Percentiles rank a stretch among this genome's conserved stretches.
Evolutionary conservation across 1,140 invertebrate species (phyloP).

Genomic region (Diabrotica virgifera): DNA sequence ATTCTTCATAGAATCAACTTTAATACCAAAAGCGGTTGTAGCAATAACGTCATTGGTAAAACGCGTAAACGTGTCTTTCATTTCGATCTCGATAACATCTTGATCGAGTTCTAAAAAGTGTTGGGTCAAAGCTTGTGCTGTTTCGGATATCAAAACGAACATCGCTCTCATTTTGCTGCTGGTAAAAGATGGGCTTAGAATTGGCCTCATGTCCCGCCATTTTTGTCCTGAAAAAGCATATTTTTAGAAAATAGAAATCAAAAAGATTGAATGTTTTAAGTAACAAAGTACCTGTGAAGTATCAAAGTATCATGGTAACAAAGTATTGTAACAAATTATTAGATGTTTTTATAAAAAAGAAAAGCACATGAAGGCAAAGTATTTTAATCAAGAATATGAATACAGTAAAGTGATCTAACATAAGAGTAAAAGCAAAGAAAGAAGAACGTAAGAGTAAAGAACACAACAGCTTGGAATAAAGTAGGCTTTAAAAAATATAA

Average conservation of each 20-base stretch:
- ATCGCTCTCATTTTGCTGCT: conserved; percentile 47
- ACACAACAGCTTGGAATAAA: too few relatives aligned
- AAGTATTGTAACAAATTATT: too few relatives aligned
- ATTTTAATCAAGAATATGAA: too few relatives aligned
- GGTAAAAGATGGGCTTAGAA: conserved; percentile 48
- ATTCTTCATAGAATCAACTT: conserved; percentile 48
- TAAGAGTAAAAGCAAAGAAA: too few relatives aligned
- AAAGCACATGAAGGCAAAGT: too few relatives aligned
- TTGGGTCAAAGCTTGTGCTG: conserved; percentile 36
- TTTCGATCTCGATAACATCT: conserved; percentile 24
- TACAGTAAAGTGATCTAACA: too few relatives aligned
- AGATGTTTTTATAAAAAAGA: too few relatives aligned
- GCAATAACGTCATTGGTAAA: conserved; percentile 19
- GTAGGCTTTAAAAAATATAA: too few relatives aligned
- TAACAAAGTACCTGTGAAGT: too few relatives aligned
- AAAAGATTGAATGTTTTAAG: too few relatives aligned
- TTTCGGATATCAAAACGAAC: conserved; percentile 42
- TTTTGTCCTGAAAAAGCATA: conserved; percentile 35
- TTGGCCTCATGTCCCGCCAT: conserved; percentile 47
- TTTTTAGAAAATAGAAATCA: conserved; percentile 1
- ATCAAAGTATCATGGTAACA: not conserved
- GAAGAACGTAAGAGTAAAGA: too few relatives aligned
- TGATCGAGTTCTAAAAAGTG: conserved; percentile 34
- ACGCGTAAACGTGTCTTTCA: conserved; percentile 21
- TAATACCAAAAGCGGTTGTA: conserved; percentile 22